Percentiles rank a stretch among this genome's conserved stretches.
Conservation (phyloP, 2,797 vertebrate species). For the Tarsius wallacei region DNA sequence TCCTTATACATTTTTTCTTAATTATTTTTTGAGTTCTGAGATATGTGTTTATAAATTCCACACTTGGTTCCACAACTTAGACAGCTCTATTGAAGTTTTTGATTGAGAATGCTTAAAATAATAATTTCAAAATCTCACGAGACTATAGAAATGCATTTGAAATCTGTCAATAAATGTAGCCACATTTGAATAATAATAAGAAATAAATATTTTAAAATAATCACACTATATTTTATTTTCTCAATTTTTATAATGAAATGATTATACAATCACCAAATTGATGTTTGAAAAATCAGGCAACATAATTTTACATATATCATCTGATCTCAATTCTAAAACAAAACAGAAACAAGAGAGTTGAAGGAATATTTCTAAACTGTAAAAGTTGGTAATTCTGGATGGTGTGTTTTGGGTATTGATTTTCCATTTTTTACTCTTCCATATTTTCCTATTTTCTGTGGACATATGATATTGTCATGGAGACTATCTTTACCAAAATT, state of each 20-base stretch:
- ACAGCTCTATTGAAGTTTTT: neutral
- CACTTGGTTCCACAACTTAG: neutral
- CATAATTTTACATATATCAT: neutral
- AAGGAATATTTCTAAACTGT: neutral
- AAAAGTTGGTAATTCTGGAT: neutral
- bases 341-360: neutral
- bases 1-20: neutral
- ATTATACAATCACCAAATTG: neutral
- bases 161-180: neutral
- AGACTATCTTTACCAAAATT: neutral
- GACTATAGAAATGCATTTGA: too few species aligned
- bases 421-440: neutral
- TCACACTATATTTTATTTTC: neutral
- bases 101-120: neutral
- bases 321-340: neutral
- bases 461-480: neutral
- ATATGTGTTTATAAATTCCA: neutral
- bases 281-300: neutral
- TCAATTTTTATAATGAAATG: neutral
- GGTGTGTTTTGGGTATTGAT: neutral
- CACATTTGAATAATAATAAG: neutral
- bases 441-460: neutral
- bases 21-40: neutral
- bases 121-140: neutral
- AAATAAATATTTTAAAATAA: conserved; percentile 36